These are phyloP conservation scores for Tenualosa ilisha DNA, from an alignment of 2,797 vertebrate genomes.

Conservation along the genomic window DNA sequence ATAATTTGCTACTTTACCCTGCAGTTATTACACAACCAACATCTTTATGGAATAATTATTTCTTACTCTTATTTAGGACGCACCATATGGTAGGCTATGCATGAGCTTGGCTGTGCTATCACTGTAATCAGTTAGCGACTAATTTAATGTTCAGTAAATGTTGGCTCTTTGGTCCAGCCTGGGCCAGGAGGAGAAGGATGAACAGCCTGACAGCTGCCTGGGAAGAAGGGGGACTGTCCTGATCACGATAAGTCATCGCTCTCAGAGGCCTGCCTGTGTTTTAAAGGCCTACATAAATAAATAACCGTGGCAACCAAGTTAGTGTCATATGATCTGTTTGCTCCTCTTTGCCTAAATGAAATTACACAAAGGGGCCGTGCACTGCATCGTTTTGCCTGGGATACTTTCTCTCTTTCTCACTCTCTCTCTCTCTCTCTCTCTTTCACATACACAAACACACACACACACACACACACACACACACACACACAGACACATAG, in stretches of 20 bases:
- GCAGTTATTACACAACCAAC: not conserved
- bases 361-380: slow-evolving; percentile 49
- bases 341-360: slow-evolving; percentile 45
- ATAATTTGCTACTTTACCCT: not conserved
- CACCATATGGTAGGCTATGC: not conserved
- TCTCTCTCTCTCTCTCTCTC: not conserved
- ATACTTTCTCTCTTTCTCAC: slow-evolving; percentile 32
- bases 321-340: slow-evolving; percentile 53
- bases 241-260: not conserved
- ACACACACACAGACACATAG: not conserved
- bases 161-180: not conserved
- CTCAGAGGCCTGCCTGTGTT: slow-evolving; percentile 34
- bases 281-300: slow-evolving; percentile 44
- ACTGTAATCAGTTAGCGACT: not conserved
- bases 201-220: not conserved
- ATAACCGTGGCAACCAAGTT: slow-evolving; percentile 41
- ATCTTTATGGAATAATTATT: not conserved
- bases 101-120: not conserved
- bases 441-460: slow-evolving; percentile 23
- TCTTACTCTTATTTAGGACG: not conserved
- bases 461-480: not conserved
- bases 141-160: not conserved
- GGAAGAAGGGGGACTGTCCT: slow-evolving; percentile 12
- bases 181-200: not conserved
- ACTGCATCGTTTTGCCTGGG: slow-evolving; percentile 50